A percentile compares a stretch with the other conserved stretches of the same genome.
phyloP scores from a whole-genome alignment of 1,140 invertebrate species.

The Oncopeltus fasciatus region DNA sequence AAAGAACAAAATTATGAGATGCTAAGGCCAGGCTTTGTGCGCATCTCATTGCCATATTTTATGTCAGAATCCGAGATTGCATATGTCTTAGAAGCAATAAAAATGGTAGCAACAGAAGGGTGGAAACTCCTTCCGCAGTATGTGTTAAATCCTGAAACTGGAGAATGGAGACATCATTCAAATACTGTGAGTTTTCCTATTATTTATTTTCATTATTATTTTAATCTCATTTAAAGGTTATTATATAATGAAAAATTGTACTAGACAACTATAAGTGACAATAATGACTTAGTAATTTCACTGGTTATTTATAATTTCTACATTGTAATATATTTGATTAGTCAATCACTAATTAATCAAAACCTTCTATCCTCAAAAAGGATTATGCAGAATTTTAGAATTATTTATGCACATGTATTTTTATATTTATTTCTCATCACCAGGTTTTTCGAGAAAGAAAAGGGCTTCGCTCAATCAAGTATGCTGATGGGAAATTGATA shows the following conservation, averaged over 20 bases:
- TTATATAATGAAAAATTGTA: neutral
- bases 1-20: conserved; percentile 55
- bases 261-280: too few species aligned
- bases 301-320: too few species aligned
- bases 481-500: conserved; percentile 60
- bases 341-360: too few species aligned
- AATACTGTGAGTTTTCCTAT: conserved; percentile 37
- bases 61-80: conserved; percentile 62
- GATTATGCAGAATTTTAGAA: too few species aligned
- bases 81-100: conserved; percentile 69
- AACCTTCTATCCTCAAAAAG: too few species aligned
- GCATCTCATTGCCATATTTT: conserved; percentile 76
- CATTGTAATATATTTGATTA: too few species aligned
- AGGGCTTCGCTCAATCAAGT: conserved; percentile 65
- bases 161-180: conserved; percentile 75
- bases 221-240: neutral
- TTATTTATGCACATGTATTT: neutral
- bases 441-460: conserved; percentile 59
- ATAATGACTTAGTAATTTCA: too few species aligned
- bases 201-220: neutral
- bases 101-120: conserved; percentile 74
- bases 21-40: conserved; percentile 69
- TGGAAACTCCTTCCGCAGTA: conserved; percentile 85
- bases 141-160: conserved; percentile 68
- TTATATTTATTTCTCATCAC: conserved; percentile 11